Percentiles rank a stretch among this genome's conserved stretches.
Conservation (phyloP, 2,888 invertebrate species). For the Dione juno region DNA sequence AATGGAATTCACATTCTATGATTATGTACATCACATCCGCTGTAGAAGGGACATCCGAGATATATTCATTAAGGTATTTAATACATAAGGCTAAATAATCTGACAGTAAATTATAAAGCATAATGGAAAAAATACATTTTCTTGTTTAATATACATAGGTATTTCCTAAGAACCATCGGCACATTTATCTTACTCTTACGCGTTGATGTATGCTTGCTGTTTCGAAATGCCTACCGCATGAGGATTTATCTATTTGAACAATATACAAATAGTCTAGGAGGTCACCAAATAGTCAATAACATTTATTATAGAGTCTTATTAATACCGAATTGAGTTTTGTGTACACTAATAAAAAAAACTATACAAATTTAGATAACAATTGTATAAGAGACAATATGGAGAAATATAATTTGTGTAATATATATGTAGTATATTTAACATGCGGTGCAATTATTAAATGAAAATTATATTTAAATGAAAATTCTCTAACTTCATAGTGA, state of each 20-base stretch:
- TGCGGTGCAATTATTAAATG: too few species aligned
- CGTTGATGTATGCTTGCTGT: slow-evolving; percentile 22
- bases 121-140: neutral
- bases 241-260: slow-evolving; percentile 28
- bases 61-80: too few species aligned
- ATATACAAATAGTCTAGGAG: slow-evolving; percentile 38
- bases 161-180: slow-evolving; percentile 6
- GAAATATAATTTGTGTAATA: too few species aligned
- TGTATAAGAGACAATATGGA: too few species aligned
- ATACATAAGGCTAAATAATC: too few species aligned
- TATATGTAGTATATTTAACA: too few species aligned
- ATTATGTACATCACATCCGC: too few species aligned
- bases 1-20: too few species aligned
- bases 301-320: neutral
- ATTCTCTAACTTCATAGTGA: neutral
- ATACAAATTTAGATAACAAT: too few species aligned
- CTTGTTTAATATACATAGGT: neutral
- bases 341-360: too few species aligned
- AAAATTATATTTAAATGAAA: too few species aligned
- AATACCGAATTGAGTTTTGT: too few species aligned
- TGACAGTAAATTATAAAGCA: neutral
- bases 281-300: slow-evolving; percentile 34
- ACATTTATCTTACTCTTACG: slow-evolving; percentile 16
- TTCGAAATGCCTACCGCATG: slow-evolving; percentile 31
- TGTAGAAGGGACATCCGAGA: neutral